A percentile compares a stretch with the other conserved stretches of the same genome.
Evolutionary conservation across 53 echinoderm and acorn worm species (phyloP).

Genomic region (Holothuria leucospilota): DNA sequence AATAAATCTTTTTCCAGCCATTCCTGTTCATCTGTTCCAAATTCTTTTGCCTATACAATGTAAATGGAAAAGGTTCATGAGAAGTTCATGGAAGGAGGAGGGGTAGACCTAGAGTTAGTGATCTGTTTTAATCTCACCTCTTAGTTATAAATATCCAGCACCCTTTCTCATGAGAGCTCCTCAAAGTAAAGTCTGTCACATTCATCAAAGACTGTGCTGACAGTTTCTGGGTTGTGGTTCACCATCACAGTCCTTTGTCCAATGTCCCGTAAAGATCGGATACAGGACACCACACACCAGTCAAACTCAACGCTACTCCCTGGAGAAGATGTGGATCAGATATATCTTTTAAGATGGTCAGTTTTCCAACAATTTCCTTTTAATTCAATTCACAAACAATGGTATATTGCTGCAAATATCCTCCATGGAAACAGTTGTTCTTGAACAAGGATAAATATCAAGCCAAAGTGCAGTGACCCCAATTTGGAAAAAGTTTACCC

Average conservation of each 20-base stretch:
- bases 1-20: no score
- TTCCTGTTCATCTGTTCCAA: no score
- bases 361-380: not conserved
- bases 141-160: constrained; percentile 94
- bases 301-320: constrained; percentile 99
- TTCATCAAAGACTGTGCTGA: constrained; percentile 99
- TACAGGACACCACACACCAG: constrained; percentile 98
- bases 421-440: no score
- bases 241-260: constrained; percentile 93
- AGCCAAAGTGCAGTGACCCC: no score
- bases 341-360: not conserved
- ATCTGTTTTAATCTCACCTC: constrained; percentile 65
- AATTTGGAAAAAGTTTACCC: no score
- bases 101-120: no score
- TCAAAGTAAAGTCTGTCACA: constrained; percentile 99
- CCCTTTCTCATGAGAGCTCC: constrained; percentile 88
- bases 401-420: no score
- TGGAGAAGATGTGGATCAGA: not conserved
- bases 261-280: constrained; percentile 89
- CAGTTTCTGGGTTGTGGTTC: constrained; percentile 98
- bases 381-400: no score
- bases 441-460: no score
- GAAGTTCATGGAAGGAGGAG: no score
- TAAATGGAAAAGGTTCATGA: no score
- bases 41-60: no score